Evolutionary conservation across 2,888 invertebrate genomes (phyloP).

Genomic region (Platycheirus albimanus): DNA sequence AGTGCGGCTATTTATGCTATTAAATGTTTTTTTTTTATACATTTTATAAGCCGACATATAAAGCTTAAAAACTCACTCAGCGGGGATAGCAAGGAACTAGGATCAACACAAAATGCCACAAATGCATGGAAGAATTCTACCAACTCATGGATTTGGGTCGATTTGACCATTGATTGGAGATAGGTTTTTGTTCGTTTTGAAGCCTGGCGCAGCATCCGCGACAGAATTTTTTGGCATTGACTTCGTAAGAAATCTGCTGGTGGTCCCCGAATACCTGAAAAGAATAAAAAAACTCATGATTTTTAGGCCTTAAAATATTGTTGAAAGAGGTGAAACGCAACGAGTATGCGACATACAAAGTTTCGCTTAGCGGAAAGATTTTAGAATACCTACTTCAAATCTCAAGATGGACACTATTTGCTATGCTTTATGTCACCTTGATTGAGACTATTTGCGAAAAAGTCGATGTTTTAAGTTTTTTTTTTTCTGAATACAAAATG

Average conservation of each 20-base stretch:
- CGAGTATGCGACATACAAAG: too few relatives aligned
- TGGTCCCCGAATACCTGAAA: constrained; percentile 87
- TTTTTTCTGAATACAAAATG: too few relatives aligned
- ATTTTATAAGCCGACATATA: constrained; percentile 19
- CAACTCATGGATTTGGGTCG: constrained; percentile 90
- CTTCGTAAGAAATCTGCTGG: constrained; percentile 95
- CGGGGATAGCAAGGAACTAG: constrained; percentile 92
- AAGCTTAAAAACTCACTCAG: constrained; percentile 87
- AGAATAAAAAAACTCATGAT: background rate
- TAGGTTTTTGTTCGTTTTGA: constrained; percentile 84
- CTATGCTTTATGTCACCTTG: too few relatives aligned
- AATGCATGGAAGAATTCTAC: constrained; percentile 97
- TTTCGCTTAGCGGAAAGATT: too few relatives aligned
- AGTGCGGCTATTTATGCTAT: constrained; percentile 36
- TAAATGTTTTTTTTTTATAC: background rate
- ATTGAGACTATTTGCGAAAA: too few relatives aligned
- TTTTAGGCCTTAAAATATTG: too few relatives aligned
- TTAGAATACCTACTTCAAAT: too few relatives aligned
- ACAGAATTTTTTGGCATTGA: constrained; percentile 91
- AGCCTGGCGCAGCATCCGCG: constrained; percentile 88
- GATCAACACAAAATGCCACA: constrained; percentile 97
- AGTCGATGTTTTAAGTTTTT: too few relatives aligned
- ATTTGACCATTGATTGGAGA: constrained; percentile 89
- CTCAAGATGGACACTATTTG: too few relatives aligned
- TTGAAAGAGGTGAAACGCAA: too few relatives aligned